Percentiles rank a stretch among this genome's conserved stretches.
phyloP scores from a whole-genome alignment of 1,140 invertebrate genomes.

The Dendroctonus ponderosae region DNA sequence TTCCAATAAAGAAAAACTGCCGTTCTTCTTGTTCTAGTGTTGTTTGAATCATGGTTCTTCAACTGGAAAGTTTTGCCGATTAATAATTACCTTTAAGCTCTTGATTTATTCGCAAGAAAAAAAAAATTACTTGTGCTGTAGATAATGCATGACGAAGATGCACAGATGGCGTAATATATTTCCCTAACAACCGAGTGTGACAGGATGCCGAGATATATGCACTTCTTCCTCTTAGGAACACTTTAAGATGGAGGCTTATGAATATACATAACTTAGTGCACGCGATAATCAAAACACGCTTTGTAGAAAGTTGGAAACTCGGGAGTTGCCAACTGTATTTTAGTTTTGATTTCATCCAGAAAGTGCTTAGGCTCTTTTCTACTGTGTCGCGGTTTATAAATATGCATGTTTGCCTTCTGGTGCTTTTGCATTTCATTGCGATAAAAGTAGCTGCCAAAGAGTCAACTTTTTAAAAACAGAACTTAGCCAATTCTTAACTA shows the following conservation, averaged over 20 bases:
- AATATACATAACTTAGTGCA: constrained; percentile 26
- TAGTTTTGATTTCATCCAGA: constrained; percentile 1
- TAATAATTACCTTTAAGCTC: background rate
- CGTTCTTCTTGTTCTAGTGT: no score
- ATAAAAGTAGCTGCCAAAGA: no score
- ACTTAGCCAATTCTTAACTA: no score
- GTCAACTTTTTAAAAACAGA: no score
- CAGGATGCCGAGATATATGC: constrained; percentile 22
- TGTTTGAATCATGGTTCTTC: no score
- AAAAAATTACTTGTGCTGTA: constrained; percentile 17
- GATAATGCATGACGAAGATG: constrained; percentile 28
- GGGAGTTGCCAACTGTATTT: constrained; percentile 1
- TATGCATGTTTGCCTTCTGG: background rate
- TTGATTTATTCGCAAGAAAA: constrained; percentile 2
- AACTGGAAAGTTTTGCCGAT: no score
- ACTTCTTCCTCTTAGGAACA: constrained; percentile 21
- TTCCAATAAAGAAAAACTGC: no score
- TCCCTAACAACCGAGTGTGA: constrained; percentile 24
- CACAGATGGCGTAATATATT: constrained; percentile 26
- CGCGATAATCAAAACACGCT: constrained; percentile 12
- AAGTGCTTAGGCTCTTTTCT: constrained; percentile 1
- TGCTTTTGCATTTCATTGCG: no score
- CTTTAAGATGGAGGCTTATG: constrained; percentile 16
- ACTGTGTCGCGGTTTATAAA: background rate
- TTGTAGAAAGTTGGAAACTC: background rate